A percentile compares a stretch with the other conserved stretches of the same genome.
Conservation (phyloP, 1,140 invertebrate species). For the Sitophilus oryzae region DNA sequence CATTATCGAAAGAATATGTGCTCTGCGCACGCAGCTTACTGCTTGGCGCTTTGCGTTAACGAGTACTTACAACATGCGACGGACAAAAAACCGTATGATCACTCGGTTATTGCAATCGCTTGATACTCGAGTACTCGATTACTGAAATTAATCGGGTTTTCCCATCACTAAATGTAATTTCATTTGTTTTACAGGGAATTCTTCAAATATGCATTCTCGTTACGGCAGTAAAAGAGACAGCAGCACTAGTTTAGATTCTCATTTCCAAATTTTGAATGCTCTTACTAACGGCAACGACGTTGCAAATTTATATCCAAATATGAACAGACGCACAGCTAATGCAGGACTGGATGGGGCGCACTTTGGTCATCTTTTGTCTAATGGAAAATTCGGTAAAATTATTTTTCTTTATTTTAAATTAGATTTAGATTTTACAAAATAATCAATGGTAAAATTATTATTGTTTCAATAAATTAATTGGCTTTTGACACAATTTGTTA, state of each 20-base stretch:
- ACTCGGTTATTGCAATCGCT: no score
- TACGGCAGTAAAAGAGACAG: constrained; percentile 57
- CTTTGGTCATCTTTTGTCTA: constrained; percentile 49
- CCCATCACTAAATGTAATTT: background rate
- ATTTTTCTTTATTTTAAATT: background rate
- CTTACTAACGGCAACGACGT: constrained; percentile 47
- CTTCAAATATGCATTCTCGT: constrained; percentile 44
- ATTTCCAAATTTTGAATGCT: constrained; percentile 54
- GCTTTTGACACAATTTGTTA: no score
- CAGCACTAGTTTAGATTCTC: constrained; percentile 72
- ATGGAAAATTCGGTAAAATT: constrained; percentile 42
- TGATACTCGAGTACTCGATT: no score
- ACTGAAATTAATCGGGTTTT: no score
- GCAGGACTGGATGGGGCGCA: constrained; percentile 51
- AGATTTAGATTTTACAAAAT: no score
- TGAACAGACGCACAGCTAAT: constrained; percentile 53
- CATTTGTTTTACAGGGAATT: constrained; percentile 1
- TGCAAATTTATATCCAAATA: constrained; percentile 45
- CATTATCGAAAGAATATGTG: no score
- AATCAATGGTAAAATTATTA: no score
- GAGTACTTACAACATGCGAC: no score
- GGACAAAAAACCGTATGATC: no score
- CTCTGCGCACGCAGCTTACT: no score
- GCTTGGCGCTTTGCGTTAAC: no score
- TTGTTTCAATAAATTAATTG: no score